Evolutionary conservation across 2,113 vertebrate genomes (phyloP), one percentile per base, ranked within the genome.

Genomic region (Rhipidura dahli): DNA sequence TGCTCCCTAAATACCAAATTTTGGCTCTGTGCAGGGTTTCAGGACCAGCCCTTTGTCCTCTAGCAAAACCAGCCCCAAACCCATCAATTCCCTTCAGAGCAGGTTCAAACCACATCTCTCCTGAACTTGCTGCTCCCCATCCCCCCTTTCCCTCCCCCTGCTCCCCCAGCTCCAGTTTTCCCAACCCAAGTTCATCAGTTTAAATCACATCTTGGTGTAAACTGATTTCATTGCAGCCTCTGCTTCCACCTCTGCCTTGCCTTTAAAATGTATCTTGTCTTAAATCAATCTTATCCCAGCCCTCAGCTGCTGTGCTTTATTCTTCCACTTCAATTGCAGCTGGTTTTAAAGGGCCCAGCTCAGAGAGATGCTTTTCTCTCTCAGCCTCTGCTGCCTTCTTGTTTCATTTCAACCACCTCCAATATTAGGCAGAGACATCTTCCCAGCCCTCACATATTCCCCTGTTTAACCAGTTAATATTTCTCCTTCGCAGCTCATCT

Each of bases 231-330:
- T 89, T 92, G 59, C 63, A 94, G 93, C 68, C 53, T 47, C 83
- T 85, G 86, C 83, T 85, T 77, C 94, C 64, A 85, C 89, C 80
- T 89, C 83, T 95, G 70, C 66, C 90, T 95, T 40, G 72, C 91
- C 84, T 95, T 94, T 96, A 96, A 95, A 97, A 95, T 95, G 77
- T 95, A 89, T 96, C 92, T 95, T 60, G 51, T 84, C 86, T 87
- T 75, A 89, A 94, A 95, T 94, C 87, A 90, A 70, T 81, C 79
- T 61, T 68, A 59, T 96, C 93, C 66, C 64, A 73, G 61, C 81
- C 60, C 53, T 89, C 64, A 68, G 75, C 63, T 91, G 47, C 73
- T 54, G 47, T 50, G 77, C 93, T 71, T 69, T 77, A 81, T 90
- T 94, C 87, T 68, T 80, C 61, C 45, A 53, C 93, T 88, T 78